Evolutionary conservation across 2,113 vertebrate species (phyloP).

Genomic region (Rhineura floridana): DNA sequence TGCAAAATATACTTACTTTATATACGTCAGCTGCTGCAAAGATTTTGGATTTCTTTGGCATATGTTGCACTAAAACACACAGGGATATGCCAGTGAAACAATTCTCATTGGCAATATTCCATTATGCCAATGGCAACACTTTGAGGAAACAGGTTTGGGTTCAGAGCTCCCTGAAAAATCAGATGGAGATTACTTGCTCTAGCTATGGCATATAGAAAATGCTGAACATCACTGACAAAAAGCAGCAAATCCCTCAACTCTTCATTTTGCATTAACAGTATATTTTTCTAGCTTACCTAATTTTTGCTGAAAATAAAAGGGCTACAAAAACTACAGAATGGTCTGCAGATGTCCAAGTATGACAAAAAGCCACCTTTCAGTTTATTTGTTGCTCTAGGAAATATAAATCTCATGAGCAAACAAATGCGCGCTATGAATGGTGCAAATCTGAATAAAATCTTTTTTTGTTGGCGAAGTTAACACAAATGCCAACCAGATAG

Average conservation of each 20-base stretch:
- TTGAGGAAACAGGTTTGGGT: neutral
- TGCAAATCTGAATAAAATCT: neutral
- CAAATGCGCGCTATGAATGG: neutral
- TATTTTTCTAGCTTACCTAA: neutral
- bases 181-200: too few species aligned
- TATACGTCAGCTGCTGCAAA: neutral
- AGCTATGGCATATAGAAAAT: too few species aligned
- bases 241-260: neutral
- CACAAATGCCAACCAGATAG: too few species aligned
- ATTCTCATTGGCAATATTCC: neutral
- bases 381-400: neutral
- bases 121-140: slow-evolving; percentile 42
- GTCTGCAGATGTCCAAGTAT: neutral
- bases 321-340: neutral
- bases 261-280: neutral
- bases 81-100: neutral
- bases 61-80: neutral
- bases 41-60: neutral
- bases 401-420: neutral
- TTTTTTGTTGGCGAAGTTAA: neutral
- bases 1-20: neutral
- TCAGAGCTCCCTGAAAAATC: neutral
- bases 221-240: slow-evolving; percentile 1
- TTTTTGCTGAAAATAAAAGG: neutral
- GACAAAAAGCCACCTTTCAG: accelerated